Evolutionary conservation across 2,113 vertebrate genomes (phyloP), one percentile per base, ranked within the genome.

Genomic region (Dissostichus mawsoni): DNA sequence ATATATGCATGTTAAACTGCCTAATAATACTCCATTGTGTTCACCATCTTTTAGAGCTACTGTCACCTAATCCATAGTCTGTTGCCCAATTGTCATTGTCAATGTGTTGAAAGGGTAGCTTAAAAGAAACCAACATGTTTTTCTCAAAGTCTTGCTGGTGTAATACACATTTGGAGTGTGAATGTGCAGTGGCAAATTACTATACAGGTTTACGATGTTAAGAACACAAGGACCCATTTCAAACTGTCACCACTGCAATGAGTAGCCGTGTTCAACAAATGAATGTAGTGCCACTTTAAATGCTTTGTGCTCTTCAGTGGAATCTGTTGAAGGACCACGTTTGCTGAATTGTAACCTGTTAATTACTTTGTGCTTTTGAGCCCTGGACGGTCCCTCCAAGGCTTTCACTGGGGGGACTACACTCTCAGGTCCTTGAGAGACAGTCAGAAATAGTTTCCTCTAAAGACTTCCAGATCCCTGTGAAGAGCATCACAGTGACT

Each of bases 361-460:
- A 84, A 90, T 91, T 84, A 87, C 71, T 48, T 70, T 66, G 84
- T 69, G 58, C 78, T 81, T 63, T n/a, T 20, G 65, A 69, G 66
- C 52, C 68, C 44, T 0, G 55, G 47, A 48, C 20, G n/a, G 29
- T 55, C 83, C 85, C 88, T 89, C 84, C 52, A 69, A 72, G 53
- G 74, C 72, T 76, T 78, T 17, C 20, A 74, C 85, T 72, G 69
- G 83, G 63, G 29, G 82, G 58, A 7, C 29, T 8, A 5, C 62
- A 25, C 70, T 33, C 48, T 81, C 72, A 66, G 82, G 74, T 84
- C 77, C 83, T 73, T 58, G 82, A 75, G 62, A 79, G 73, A 71
- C 17, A 12, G 79, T 48, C 82, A 89, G 63, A 87, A 90, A 92
- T 88, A 93, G 86, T 62, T 41, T 65, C 76, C 70, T 85, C 86